These are phyloP conservation scores for Ashinkailepas kermadecensis DNA, from an alignment of 2,888 invertebrate genomes.

Conservation along the genomic window DNA sequence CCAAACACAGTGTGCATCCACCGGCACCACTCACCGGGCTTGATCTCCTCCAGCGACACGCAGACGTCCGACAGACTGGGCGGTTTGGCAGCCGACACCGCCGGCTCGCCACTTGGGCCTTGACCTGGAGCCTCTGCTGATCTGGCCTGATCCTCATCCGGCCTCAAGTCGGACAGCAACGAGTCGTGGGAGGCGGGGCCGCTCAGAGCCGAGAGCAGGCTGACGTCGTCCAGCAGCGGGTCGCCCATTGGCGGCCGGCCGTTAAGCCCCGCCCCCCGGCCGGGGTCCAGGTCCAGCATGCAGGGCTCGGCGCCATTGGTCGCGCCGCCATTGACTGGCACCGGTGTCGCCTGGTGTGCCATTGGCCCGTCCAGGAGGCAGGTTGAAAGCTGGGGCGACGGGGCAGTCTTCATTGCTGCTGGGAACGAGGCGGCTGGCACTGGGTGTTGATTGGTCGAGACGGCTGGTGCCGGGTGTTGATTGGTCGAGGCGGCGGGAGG, in stretches of 20 bases:
- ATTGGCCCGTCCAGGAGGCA: not conserved
- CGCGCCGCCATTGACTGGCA: not conserved
- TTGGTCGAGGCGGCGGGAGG: not conserved
- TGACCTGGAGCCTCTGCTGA: not conserved
- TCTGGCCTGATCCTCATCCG: not conserved
- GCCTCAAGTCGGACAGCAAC: not conserved
- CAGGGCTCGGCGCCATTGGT: not conserved
- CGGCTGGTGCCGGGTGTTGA: not conserved
- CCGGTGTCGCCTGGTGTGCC: not conserved
- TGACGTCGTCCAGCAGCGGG: not conserved
- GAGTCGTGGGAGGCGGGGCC: not conserved
- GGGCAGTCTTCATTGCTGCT: too few relatives aligned
- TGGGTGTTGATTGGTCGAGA: too few relatives aligned
- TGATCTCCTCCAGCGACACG: slow-evolving; percentile 66
- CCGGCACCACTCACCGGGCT: slow-evolving; percentile 45
- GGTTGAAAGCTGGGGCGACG: not conserved
- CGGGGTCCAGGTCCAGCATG: not conserved
- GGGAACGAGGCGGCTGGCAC: too few relatives aligned
- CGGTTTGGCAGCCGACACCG: not conserved
- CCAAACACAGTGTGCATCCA: too few relatives aligned
- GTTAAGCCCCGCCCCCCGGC: slow-evolving; percentile 4
- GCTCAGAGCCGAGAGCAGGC: not conserved
- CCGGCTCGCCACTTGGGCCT: not conserved
- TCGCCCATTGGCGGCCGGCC: not conserved
- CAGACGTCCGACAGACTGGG: slow-evolving; percentile 55